These are phyloP conservation scores for Onychostruthus taczanowskii DNA, from an alignment of 2,113 vertebrate genomes.

Conservation along the genomic window DNA sequence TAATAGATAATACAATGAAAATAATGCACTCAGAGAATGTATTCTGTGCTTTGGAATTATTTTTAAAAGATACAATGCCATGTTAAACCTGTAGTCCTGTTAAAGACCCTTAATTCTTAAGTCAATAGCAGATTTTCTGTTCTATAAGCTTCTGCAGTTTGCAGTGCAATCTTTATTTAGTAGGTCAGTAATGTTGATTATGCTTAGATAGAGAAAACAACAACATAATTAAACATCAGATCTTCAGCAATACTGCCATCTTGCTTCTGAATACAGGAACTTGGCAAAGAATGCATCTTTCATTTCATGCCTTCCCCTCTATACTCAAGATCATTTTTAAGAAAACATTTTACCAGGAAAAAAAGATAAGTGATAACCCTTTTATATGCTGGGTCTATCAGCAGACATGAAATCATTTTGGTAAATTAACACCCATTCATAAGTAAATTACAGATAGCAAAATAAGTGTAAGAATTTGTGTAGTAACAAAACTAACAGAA, in stretches of 20 bases:
- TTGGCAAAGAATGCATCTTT: background rate
- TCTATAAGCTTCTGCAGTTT: background rate
- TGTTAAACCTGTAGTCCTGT: background rate
- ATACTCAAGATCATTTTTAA: background rate
- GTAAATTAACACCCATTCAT: background rate
- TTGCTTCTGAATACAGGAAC: slow-evolving; percentile 32
- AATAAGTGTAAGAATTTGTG: background rate
- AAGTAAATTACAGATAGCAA: background rate
- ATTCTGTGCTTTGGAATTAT: background rate
- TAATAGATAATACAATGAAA: background rate
- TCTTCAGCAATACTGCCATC: slow-evolving; percentile 58
- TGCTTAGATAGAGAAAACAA: background rate
- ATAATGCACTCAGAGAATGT: background rate
- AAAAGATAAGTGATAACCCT: background rate
- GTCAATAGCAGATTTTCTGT: slow-evolving; percentile 23
- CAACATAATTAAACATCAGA: slow-evolving; percentile 39
- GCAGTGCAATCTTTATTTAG: background rate
- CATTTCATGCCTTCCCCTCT: background rate
- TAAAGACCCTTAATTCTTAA: background rate
- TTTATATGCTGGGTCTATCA: background rate
- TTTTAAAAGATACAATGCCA: background rate
- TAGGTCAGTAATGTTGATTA: slow-evolving; percentile 37
- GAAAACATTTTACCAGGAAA: background rate
- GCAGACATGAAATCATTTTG: background rate
- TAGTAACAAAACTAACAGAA: background rate